phyloP scores from a whole-genome alignment of 2,797 vertebrate genomes.

The Holocentrus rufus region DNA sequence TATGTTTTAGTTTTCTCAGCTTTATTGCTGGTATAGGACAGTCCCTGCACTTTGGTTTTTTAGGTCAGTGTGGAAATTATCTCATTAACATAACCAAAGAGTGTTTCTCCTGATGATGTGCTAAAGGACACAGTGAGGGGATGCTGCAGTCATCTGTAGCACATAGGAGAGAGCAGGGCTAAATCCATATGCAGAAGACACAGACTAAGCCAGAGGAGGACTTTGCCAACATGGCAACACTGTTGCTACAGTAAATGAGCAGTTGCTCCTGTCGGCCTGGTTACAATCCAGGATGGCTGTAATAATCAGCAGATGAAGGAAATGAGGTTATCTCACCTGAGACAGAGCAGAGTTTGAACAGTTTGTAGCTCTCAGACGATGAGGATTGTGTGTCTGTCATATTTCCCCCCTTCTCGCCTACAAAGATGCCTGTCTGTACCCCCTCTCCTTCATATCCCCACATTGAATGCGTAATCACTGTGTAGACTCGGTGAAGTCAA shows the following conservation, averaged over 20 bases:
- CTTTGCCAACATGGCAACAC: neutral
- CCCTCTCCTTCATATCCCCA: constrained; percentile 34
- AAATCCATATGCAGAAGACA: constrained; percentile 11
- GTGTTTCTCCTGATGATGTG: constrained; percentile 19
- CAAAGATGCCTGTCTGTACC: constrained; percentile 8
- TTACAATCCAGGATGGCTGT: constrained; percentile 6
- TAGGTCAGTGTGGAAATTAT: neutral
- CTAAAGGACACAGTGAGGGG: constrained; percentile 10
- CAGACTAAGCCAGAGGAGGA: neutral
- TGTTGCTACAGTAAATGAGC: neutral
- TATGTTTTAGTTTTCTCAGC: neutral
- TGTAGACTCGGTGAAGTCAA: constrained; percentile 16
- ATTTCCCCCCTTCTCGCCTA: neutral
- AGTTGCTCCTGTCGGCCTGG: neutral
- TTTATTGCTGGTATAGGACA: neutral
- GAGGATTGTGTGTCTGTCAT: constrained; percentile 22
- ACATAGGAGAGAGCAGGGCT: neutral
- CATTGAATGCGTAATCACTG: constrained; percentile 60
- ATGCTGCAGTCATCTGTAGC: constrained; percentile 2
- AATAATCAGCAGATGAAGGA: constrained; percentile 9
- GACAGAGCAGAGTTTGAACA: neutral
- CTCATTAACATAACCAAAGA: constrained; percentile 7
- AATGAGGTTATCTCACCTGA: constrained; percentile 20
- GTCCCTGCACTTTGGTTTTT: neutral
- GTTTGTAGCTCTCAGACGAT: constrained; percentile 4